These are phyloP conservation scores for Pao palembangensis DNA, from an alignment of 2,113 vertebrate genomes.

Conservation along the genomic window DNA sequence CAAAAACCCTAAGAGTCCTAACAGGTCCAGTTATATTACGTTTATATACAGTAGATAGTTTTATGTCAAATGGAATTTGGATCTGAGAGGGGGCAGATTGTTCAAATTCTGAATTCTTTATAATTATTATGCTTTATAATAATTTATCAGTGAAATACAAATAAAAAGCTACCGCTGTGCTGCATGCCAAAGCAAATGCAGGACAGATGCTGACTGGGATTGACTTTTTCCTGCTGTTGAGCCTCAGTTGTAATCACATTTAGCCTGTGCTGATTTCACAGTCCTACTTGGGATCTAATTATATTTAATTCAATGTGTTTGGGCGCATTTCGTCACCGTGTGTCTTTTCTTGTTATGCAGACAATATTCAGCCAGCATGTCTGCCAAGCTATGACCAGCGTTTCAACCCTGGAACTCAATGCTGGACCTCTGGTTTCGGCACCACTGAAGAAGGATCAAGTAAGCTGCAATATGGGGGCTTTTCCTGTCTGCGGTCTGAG, in stretches of 20 bases:
- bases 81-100: background rate
- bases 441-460: conserved; percentile 57
- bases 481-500: background rate
- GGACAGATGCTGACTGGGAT: background rate
- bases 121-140: too few relatives aligned
- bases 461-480: conserved; percentile 22
- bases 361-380: conserved; percentile 81
- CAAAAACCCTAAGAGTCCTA: background rate
- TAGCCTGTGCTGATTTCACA: background rate
- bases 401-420: conserved; percentile 70
- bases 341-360: conserved; percentile 61
- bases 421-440: conserved; percentile 90
- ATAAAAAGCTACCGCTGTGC: background rate
- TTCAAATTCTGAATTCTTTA: too few relatives aligned
- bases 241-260: conserved; percentile 15
- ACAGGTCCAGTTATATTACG: background rate
- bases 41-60: background rate
- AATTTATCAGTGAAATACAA: too few relatives aligned
- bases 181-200: background rate
- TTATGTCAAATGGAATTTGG: too few relatives aligned
- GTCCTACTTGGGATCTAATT: too few relatives aligned
- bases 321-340: background rate
- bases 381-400: conserved; percentile 78
- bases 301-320: background rate
- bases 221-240: background rate